A percentile compares a stretch with the other conserved stretches of the same genome.
These are phyloP conservation scores for Coleophora deauratella DNA, from an alignment of 2,888 invertebrate species.

Conservation along the genomic window DNA sequence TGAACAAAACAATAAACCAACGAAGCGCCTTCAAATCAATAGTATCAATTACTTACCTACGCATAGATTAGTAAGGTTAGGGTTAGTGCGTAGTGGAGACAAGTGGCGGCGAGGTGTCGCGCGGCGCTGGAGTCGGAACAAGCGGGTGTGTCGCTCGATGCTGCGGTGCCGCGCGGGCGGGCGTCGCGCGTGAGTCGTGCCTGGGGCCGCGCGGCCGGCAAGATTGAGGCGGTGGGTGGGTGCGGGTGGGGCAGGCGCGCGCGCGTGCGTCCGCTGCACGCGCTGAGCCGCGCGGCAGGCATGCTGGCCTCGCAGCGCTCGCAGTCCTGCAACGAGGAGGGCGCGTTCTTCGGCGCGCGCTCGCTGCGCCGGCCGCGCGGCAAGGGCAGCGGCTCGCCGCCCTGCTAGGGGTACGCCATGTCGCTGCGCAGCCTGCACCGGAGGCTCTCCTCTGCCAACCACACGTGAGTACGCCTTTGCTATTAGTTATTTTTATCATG, in stretches of 20 bases:
- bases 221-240: constrained; percentile 70
- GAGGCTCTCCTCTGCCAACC: constrained; percentile 74
- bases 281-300: constrained; percentile 63
- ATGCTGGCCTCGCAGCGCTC: constrained; percentile 71
- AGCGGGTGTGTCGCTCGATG: constrained; percentile 1
- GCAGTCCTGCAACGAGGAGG: constrained; percentile 72
- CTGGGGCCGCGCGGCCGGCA: constrained; percentile 39
- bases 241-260: constrained; percentile 70
- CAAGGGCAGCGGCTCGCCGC: constrained; percentile 73
- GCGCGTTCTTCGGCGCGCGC: constrained; percentile 71
- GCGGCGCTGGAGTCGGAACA: constrained; percentile 9
- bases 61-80: constrained; percentile 31
- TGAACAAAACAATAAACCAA: constrained; percentile 38
- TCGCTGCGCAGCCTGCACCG: constrained; percentile 79
- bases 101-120: constrained; percentile 34
- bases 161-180: constrained; percentile 4
- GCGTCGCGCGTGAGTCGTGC: constrained; percentile 17
- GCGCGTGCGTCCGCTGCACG: constrained; percentile 69
- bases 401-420: constrained; percentile 77
- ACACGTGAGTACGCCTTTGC: constrained; percentile 64
- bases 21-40: constrained; percentile 62
- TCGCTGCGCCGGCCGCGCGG: constrained; percentile 74
- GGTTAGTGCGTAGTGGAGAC: constrained; percentile 31
- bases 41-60: constrained; percentile 49
- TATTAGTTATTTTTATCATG: no score